Percentiles rank a stretch among this genome's conserved stretches.
Evolutionary conservation across 2,888 invertebrate species (phyloP).

Genomic region (Dicycla oo): DNA sequence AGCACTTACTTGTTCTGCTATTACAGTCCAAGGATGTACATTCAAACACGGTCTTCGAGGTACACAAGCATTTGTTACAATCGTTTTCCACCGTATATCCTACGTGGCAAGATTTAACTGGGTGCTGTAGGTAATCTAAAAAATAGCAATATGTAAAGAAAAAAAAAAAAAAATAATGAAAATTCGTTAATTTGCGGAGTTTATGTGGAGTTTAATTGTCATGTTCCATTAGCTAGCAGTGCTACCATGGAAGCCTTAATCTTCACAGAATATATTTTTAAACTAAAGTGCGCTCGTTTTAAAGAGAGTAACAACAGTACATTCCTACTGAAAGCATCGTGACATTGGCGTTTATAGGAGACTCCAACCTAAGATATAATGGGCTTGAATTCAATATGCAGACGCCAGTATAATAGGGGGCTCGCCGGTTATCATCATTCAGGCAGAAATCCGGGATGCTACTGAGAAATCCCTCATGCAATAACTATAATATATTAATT

Average conservation of each 20-base stretch:
- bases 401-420: background rate
- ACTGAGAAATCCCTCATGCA: no score
- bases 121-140: constrained; percentile 59
- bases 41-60: constrained; percentile 62
- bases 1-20: constrained; percentile 42
- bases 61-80: constrained; percentile 70
- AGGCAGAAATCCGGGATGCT: background rate
- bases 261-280: background rate
- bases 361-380: background rate
- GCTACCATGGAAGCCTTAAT: background rate
- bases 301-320: background rate
- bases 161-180: background rate
- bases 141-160: constrained; percentile 10
- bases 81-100: constrained; percentile 70
- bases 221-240: background rate
- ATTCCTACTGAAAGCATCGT: background rate
- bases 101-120: constrained; percentile 62
- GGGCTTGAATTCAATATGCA: background rate
- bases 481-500: background rate
- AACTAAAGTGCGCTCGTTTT: background rate
- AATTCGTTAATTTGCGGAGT: background rate
- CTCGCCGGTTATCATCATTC: background rate
- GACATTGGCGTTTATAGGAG: background rate
- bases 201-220: background rate
- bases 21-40: constrained; percentile 63